Percentiles rank a stretch among this genome's conserved stretches.
Conservation (phyloP, 2,113 vertebrate genomes). For the Tricholaema leucomelas region DNA sequence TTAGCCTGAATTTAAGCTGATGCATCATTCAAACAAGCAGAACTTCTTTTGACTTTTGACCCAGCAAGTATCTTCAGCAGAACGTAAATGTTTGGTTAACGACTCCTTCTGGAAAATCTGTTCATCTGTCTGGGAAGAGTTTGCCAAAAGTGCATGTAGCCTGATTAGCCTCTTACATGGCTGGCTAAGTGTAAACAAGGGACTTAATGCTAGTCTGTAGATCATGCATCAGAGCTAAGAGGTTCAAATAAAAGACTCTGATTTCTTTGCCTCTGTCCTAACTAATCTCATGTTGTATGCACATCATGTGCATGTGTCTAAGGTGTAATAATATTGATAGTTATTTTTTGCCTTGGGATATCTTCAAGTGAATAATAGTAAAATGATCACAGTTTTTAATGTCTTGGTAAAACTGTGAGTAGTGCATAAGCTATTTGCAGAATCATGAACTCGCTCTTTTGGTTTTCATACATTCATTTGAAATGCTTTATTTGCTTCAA, state of each 20-base stretch:
- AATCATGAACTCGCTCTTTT: background rate
- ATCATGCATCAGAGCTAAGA: background rate
- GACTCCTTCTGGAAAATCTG: background rate
- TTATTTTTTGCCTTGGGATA: background rate
- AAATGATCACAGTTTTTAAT: background rate
- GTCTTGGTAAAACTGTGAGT: background rate
- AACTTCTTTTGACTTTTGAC: slow-evolving; percentile 14
- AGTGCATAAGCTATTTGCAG: background rate
- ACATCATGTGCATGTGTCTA: background rate
- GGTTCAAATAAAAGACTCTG: background rate
- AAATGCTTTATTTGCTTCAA: slow-evolving; percentile 56
- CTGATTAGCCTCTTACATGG: slow-evolving; percentile 30
- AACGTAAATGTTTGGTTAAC: background rate
- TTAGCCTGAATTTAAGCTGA: background rate
- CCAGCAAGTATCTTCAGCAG: background rate
- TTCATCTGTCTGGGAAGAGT: background rate
- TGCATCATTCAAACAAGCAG: background rate
- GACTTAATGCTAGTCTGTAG: background rate
- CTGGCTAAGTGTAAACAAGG: slow-evolving; percentile 27
- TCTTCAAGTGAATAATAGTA: background rate
- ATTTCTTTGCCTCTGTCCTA: background rate
- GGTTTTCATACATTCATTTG: slow-evolving; percentile 29
- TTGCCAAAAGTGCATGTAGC: background rate
- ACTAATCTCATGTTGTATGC: background rate
- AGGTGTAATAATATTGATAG: background rate